Evolutionary conservation across 1,140 invertebrate species (phyloP).

Genomic region (Berghia stephanieae): DNA sequence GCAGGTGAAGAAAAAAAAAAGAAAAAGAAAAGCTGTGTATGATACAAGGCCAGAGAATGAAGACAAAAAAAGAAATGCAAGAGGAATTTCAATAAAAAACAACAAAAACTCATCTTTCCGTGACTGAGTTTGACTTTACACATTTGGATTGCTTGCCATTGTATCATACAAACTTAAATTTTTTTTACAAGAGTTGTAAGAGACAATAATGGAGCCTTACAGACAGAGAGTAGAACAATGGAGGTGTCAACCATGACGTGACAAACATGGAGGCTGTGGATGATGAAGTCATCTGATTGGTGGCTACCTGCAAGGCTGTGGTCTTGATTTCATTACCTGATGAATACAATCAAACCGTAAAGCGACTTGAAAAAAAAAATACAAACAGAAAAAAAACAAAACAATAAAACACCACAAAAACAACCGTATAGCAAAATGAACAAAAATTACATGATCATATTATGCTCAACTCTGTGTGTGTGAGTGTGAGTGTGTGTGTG

Average conservation of each 20-base stretch:
- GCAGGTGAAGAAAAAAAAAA: too few species aligned
- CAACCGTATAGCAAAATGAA: too few species aligned
- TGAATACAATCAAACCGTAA: background rate
- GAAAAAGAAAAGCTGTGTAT: too few species aligned
- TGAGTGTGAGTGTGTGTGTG: background rate
- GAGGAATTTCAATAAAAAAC: background rate
- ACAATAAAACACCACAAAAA: too few species aligned
- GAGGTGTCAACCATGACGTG: constrained; percentile 48
- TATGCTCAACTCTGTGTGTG: background rate
- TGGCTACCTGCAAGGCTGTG: constrained; percentile 19
- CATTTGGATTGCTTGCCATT: background rate
- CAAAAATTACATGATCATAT: background rate
- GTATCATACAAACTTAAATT: background rate
- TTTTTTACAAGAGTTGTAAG: background rate
- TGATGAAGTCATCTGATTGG: constrained; percentile 37
- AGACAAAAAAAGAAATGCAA: background rate
- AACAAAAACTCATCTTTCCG: background rate
- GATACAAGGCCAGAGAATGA: background rate
- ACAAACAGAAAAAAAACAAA: too few species aligned
- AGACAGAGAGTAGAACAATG: constrained; percentile 43
- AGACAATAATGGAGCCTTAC: constrained; percentile 33
- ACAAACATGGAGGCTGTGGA: constrained; percentile 49
- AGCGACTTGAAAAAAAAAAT: background rate
- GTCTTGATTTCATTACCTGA: constrained; percentile 36
- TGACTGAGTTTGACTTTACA: background rate